A percentile compares a stretch with the other conserved stretches of the same genome.
These are phyloP conservation scores for Papilio polytes DNA, from an alignment of 1,140 invertebrate species.

Conservation along the genomic window DNA sequence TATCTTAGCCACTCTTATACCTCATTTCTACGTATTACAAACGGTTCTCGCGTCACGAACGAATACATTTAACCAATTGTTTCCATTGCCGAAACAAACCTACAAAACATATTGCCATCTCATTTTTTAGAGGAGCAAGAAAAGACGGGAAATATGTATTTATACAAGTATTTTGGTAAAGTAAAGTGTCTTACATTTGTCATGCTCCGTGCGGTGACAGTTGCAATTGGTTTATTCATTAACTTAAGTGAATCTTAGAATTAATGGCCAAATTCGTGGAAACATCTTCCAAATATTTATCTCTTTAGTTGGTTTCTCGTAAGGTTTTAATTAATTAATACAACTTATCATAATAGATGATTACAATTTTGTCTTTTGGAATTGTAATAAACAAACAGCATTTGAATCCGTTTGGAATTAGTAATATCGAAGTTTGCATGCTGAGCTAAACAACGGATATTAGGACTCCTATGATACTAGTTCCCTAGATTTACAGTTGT, in stretches of 20 bases:
- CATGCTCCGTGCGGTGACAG: neutral
- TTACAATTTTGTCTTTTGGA: too few species aligned
- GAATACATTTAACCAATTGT: neutral
- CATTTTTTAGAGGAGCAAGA: neutral
- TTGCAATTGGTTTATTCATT: conserved; percentile 7
- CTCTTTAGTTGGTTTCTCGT: neutral
- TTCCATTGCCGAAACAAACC: neutral
- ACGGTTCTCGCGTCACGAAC: neutral
- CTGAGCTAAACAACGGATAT: too few species aligned
- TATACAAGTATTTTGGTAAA: neutral
- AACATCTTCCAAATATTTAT: neutral
- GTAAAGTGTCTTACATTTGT: neutral
- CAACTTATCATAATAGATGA: neutral
- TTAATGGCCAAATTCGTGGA: neutral
- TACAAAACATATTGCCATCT: neutral
- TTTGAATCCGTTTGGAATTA: too few species aligned
- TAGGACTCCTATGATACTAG: too few species aligned
- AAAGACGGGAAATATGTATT: neutral
- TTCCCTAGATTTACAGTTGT: too few species aligned
- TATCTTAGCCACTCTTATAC: neutral
- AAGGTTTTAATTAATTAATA: neutral
- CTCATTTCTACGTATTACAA: neutral
- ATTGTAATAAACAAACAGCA: too few species aligned
- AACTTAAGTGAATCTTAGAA: conserved; percentile 16
- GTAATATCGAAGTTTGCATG: too few species aligned